Base-by-base conservation (phyloP, 2,888 invertebrate species). In the Caenorhabditis sp. region DNA sequence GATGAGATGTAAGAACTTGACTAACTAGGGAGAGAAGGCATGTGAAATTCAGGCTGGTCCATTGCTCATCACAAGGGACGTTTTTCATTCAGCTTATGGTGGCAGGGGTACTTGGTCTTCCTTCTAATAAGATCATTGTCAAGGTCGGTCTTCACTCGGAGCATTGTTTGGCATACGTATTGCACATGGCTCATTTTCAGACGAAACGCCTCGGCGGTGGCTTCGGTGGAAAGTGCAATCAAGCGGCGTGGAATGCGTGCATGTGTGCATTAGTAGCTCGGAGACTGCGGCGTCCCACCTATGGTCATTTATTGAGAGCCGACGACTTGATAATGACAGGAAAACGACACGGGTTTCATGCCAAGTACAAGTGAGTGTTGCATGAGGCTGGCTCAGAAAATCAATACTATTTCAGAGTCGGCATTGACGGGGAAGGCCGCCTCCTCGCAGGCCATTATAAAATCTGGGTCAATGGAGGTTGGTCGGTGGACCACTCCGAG, bases 271-370 rank as follows among this genome's bases (percentile, higher is more conserved):
- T 86, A 7, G 85, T 84, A 0, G 84, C 87, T 0, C 35, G 61
- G 3, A 82, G 83, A 22, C 59, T 84, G 31, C 77, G 85, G 10
- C 94, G 94, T 84, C 96, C 97, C 0, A 95, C 97, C 0, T 94
- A 96, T 47, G 95, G 95, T 86, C 96, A 96, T 95, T 93, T 97
- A 66, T 97, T 97, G 92, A 94, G 98, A 85, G 96, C 96, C 89
- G 97, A 97, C 93, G 97, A 98, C 92, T 97, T 97, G 95, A 93
- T 95, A 88, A 95, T 95, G 90, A 95, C 95, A 0, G 98, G 97
- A 10, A 95, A 95, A 1, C 94, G 97, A 80, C 96, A 98, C 94
- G 97, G 97, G 0, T 96, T 96, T 92, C 93, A 95, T 47, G 95
- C 95, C 68, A 95, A 95, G 92, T 97, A 97, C 92, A 96, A 70